Evolutionary conservation across 2,113 vertebrate species (phyloP).

Genomic region (Toxotes chatareus): DNA sequence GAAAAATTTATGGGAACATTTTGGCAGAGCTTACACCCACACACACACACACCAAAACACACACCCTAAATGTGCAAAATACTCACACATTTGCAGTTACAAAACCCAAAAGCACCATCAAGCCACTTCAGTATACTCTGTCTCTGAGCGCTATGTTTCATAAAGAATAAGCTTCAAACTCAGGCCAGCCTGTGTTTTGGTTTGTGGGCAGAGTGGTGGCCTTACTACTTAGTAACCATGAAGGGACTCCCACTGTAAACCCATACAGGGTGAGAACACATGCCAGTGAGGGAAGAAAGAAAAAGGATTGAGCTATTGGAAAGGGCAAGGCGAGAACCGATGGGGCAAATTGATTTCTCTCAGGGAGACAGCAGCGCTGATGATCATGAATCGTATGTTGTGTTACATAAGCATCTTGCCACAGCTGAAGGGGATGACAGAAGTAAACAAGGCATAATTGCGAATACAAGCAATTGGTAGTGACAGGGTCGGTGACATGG

Average conservation of each 20-base stretch:
- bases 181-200: slow-evolving; percentile 3
- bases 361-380: slow-evolving; percentile 45
- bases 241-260: slow-evolving; percentile 32
- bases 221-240: slow-evolving; percentile 1
- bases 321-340: slow-evolving; percentile 53
- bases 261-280: slow-evolving; percentile 19
- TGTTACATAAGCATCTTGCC: slow-evolving; percentile 69
- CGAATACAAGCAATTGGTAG: slow-evolving; percentile 47
- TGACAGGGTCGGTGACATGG: slow-evolving; percentile 63
- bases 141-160: slow-evolving; percentile 39
- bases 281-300: not conserved
- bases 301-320: slow-evolving; percentile 7
- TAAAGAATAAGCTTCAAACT: slow-evolving; percentile 50
- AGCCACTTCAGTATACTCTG: slow-evolving; percentile 14
- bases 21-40: not conserved
- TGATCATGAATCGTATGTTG: slow-evolving; percentile 55
- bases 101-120: not conserved
- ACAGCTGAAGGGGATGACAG: slow-evolving; percentile 61
- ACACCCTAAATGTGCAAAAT: not conserved
- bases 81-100: not conserved
- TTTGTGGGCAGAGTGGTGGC: slow-evolving; percentile 16
- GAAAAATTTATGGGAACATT: not conserved
- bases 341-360: slow-evolving; percentile 71
- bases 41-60: not conserved
- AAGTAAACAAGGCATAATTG: slow-evolving; percentile 66